Evolutionary conservation across 2,113 vertebrate genomes (phyloP), one percentile per base, ranked within the genome.

Genomic region (Megaceryle maxima): DNA sequence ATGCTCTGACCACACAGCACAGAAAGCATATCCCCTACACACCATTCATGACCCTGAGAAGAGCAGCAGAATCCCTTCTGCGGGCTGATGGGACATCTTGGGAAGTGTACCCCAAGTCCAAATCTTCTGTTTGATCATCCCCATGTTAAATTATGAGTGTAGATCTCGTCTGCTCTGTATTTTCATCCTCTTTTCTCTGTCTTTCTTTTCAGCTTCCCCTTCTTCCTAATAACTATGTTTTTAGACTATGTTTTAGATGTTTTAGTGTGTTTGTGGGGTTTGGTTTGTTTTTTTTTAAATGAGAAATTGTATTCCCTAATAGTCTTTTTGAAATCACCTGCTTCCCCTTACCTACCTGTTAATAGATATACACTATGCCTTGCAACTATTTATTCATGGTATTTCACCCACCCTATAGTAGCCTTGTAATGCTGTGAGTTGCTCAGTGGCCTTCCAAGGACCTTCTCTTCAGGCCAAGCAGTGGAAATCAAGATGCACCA

Each of bases 11-110:
- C 6, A 16, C 0, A 11, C 9, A 59, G 63, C 75, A 86, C 11
- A 39, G 62, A 14, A n/a, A 66, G 33, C 59, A 28, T 41, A 33
- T 33, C 4, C 41, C 39, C 44, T 3, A 0, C 6, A 1, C 35
- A 4, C n/a, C 4, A 1, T n/a, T 29, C 0, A 2, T 35, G 82
- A 37, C 1, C 5, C 74, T 41, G 25, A 70, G 67, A 50, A 43
- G 33, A 76, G 73, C 0, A 15, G 20, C 48, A 77, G 77, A 24
- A 72, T n/a, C 64, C n/a, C 73, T 22, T 43, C 48, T 59, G 83
- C 39, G 59, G n/a, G 10, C 46, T n/a, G 48, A 51, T 1, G 11
- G 62, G 70, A 11, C 1, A 6, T 16, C 66, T n/a, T 9, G 11
- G 14, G 75, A 83, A 64, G 41, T 1, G 3, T 4, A 22, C 3